Percentiles rank a stretch among this genome's conserved stretches.
These are phyloP conservation scores for Synergus gifuensis DNA, from an alignment of 2,888 invertebrate genomes.

Conservation along the genomic window DNA sequence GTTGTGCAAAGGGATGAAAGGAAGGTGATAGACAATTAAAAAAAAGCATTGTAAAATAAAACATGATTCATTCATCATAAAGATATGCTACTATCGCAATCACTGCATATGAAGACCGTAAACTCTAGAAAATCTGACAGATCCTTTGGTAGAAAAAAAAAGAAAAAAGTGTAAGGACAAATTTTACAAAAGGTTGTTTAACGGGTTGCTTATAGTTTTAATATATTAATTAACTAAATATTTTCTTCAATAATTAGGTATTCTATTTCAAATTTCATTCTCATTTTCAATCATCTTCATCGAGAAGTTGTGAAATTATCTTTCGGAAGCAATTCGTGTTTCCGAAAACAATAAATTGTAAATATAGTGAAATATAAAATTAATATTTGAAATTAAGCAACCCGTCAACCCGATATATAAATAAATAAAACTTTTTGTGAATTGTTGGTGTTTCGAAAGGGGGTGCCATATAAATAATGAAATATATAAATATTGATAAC, in stretches of 20 bases:
- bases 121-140: neutral
- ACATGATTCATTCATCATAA: neutral
- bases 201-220: conserved; percentile 2
- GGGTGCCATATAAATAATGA: conserved; percentile 13
- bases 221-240: neutral
- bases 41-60: neutral
- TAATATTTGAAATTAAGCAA: neutral
- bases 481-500: conserved; percentile 32
- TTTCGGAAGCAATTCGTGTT: neutral
- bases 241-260: too few species aligned
- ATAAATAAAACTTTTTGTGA: neutral
- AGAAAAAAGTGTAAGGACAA: neutral
- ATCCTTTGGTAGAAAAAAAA: neutral
- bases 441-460: neutral
- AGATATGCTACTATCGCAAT: neutral
- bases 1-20: neutral
- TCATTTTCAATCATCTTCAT: too few species aligned
- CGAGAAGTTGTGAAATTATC: neutral
- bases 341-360: neutral
- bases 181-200: neutral
- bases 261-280: too few species aligned
- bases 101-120: neutral
- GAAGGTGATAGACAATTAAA: neutral
- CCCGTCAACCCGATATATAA: neutral
- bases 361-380: neutral